Conservation (phyloP, 2,797 vertebrate species). For the Leontocebus nigricollis region DNA sequence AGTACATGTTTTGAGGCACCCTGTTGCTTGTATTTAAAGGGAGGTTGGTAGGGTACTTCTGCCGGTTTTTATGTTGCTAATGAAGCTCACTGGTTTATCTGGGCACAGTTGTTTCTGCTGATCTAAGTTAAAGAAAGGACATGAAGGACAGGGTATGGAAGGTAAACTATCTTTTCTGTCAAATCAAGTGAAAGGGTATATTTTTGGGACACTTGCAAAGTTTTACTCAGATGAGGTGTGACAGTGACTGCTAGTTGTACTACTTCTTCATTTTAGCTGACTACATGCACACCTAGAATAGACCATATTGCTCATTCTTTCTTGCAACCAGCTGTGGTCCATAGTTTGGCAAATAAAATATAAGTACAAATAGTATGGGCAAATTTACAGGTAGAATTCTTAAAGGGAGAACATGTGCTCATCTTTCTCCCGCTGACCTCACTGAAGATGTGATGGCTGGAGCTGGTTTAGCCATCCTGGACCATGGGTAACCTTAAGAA, state of each 20-base stretch:
- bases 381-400: not conserved
- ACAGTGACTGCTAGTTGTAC: not conserved
- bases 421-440: not conserved
- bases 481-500: not conserved
- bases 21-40: not conserved
- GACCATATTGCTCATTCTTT: not conserved
- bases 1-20: slow-evolving; percentile 26
- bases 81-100: not conserved
- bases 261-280: not conserved
- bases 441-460: not conserved
- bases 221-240: not conserved
- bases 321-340: not conserved
- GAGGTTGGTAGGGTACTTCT: not conserved
- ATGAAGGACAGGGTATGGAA: not conserved
- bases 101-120: not conserved
- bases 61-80: slow-evolving; percentile 27
- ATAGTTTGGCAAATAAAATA: not conserved
- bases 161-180: not conserved
- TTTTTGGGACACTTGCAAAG: not conserved
- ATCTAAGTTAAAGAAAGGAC: not conserved
- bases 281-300: too few relatives aligned
- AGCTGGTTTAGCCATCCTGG: not conserved
- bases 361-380: not conserved
- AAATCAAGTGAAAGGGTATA: not conserved
- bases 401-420: not conserved